Evolutionary conservation across 2,113 vertebrate genomes (phyloP).

Genomic region (Thymallus thymallus): DNA sequence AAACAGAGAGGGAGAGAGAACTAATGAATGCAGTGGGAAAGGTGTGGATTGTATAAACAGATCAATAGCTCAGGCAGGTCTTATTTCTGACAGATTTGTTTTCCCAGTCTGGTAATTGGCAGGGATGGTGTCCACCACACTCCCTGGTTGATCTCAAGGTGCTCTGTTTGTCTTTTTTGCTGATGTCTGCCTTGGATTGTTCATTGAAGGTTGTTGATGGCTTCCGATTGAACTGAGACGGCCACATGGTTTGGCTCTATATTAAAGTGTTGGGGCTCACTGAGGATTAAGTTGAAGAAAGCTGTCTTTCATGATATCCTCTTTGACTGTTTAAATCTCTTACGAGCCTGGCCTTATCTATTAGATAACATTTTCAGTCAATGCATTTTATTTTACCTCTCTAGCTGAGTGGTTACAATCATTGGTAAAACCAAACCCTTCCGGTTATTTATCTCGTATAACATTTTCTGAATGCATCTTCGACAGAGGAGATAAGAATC

Average conservation of each 20-base stretch:
- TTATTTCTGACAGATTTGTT: slow-evolving; percentile 52
- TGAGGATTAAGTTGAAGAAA: neutral
- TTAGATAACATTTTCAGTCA: too few species aligned
- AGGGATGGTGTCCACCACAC: slow-evolving; percentile 24
- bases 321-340: neutral
- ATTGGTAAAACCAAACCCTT: too few species aligned
- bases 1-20: neutral
- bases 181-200: neutral
- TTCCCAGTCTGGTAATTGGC: slow-evolving; percentile 48
- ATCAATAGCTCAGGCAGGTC: slow-evolving; percentile 54
- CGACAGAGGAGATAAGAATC: neutral
- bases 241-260: neutral
- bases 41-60: slow-evolving; percentile 43
- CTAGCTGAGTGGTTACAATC: too few species aligned
- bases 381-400: too few species aligned
- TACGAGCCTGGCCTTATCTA: neutral
- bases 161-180: neutral
- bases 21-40: slow-evolving; percentile 33
- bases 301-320: neutral
- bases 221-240: slow-evolving; percentile 8
- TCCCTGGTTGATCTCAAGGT: slow-evolving; percentile 25
- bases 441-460: too few species aligned
- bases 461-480: too few species aligned
- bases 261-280: neutral
- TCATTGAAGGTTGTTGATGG: neutral